Conservation (phyloP, 2,888 invertebrate genomes). For the Trichopoda pennipes region DNA sequence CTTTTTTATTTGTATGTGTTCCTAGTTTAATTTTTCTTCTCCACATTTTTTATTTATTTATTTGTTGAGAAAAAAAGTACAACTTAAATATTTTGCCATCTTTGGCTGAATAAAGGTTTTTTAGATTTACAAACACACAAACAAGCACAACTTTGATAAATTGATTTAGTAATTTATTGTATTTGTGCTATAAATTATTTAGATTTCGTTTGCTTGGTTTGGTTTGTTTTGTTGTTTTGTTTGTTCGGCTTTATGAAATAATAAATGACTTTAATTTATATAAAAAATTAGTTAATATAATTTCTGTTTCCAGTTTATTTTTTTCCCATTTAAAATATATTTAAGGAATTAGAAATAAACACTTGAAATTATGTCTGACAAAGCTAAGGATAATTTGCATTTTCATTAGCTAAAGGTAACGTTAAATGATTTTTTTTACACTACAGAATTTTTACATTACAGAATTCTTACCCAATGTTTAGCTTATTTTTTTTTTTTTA, state of each 20-base stretch:
- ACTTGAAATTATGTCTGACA: background rate
- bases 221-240: background rate
- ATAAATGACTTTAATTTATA: slow-evolving; percentile 42
- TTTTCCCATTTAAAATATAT: background rate
- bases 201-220: slow-evolving; percentile 54
- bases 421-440: too few species aligned
- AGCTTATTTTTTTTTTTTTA: too few species aligned
- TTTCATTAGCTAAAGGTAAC: background rate
- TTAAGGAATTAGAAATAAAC: background rate
- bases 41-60: slow-evolving; percentile 19
- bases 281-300: slow-evolving; percentile 10
- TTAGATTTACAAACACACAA: slow-evolving; percentile 18
- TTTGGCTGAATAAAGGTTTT: slow-evolving; percentile 24
- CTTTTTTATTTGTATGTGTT: slow-evolving; percentile 44
- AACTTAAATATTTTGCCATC: slow-evolving; percentile 59
- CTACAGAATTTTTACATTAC: too few species aligned
- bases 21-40: slow-evolving; percentile 43
- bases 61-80: slow-evolving; percentile 21
- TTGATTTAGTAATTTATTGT: slow-evolving; percentile 63
- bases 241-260: slow-evolving; percentile 2
- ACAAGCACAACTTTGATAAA: slow-evolving; percentile 56
- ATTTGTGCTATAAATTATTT: slow-evolving; percentile 62
- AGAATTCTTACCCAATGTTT: too few species aligned
- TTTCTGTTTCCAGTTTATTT: background rate
- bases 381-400: background rate